These are phyloP conservation scores for Drosophila formosana DNA, from an alignment of 2,888 invertebrate genomes.

Conservation along the genomic window DNA sequence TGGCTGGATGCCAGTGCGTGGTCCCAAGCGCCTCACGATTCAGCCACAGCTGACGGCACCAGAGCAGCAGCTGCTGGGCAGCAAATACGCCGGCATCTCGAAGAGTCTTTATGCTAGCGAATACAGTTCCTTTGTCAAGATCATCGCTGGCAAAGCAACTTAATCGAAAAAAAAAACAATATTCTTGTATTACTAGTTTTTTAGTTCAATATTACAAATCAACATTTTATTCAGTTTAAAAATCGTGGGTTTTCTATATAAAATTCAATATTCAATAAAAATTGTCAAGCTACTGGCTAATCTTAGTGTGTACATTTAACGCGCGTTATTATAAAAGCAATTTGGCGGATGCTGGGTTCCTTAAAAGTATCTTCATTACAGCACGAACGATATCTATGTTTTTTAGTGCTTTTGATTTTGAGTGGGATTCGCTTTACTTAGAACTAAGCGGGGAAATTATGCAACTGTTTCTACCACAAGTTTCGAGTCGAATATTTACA, in stretches of 20 bases:
- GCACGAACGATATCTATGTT: slow-evolving; percentile 16
- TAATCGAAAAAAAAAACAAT: background rate
- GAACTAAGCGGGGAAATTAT: slow-evolving; percentile 22
- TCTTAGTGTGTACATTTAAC: slow-evolving; percentile 21
- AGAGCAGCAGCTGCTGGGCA: slow-evolving; percentile 58
- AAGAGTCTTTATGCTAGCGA: slow-evolving; percentile 62
- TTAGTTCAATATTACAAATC: slow-evolving; percentile 48
- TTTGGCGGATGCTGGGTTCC: slow-evolving; percentile 28
- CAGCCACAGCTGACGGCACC: slow-evolving; percentile 24
- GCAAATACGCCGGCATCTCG: slow-evolving; percentile 48
- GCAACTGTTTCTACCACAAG: slow-evolving; percentile 38
- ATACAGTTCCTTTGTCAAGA: slow-evolving; percentile 60
- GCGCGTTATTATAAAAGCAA: slow-evolving; percentile 41
- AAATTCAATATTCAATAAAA: slow-evolving; percentile 42
- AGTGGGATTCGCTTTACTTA: slow-evolving; percentile 30
- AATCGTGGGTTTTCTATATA: slow-evolving; percentile 47
- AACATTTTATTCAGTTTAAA: slow-evolving; percentile 63
- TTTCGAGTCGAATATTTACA: slow-evolving; percentile 58
- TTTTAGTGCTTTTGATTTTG: slow-evolving; percentile 23
- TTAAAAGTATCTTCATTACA: slow-evolving; percentile 20
- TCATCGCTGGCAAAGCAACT: slow-evolving; percentile 39
- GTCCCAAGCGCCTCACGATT: slow-evolving; percentile 77
- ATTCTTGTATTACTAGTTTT: background rate
- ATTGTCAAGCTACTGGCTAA: slow-evolving; percentile 31
- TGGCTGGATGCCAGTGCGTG: slow-evolving; percentile 91